A percentile compares a stretch with the other conserved stretches of the same genome.
Conservation (phyloP, 2,888 invertebrate species). For the Dasypolia templi region DNA sequence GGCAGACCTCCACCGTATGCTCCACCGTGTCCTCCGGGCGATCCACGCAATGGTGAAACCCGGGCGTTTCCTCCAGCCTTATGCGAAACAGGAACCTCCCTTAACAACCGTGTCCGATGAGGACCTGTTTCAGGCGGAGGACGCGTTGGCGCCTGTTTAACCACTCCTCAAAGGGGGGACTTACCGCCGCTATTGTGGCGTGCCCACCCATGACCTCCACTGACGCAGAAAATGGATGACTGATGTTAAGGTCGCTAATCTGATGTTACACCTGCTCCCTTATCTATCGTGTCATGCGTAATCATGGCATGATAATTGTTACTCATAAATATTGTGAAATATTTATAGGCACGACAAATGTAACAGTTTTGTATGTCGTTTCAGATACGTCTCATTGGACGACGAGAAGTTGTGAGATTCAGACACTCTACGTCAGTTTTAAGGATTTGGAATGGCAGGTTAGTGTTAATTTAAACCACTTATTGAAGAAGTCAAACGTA, state of each 20-base stretch:
- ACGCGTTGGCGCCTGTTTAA: too few species aligned
- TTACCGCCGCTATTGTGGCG: too few species aligned
- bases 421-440: conserved; percentile 97
- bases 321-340: conserved; percentile 36
- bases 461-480: conserved; percentile 46
- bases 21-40: too few species aligned
- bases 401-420: conserved; percentile 95
- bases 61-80: too few species aligned
- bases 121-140: too few species aligned
- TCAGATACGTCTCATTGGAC: conserved; percentile 89
- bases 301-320: conserved; percentile 26
- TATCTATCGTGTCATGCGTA: conserved; percentile 31
- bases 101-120: too few species aligned
- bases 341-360: not conserved
- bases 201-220: too few species aligned
- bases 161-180: too few species aligned
- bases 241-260: conserved; percentile 28
- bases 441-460: conserved; percentile 97
- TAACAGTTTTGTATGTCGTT: conserved; percentile 55
- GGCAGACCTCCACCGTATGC: too few species aligned
- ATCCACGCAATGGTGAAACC: too few species aligned
- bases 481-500: not conserved
- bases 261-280: conserved; percentile 9
- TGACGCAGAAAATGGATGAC: conserved; percentile 39
- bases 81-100: too few species aligned